Evolutionary conservation across 2,888 invertebrate genomes (phyloP).

Genomic region (Trissolcus japonicus): DNA sequence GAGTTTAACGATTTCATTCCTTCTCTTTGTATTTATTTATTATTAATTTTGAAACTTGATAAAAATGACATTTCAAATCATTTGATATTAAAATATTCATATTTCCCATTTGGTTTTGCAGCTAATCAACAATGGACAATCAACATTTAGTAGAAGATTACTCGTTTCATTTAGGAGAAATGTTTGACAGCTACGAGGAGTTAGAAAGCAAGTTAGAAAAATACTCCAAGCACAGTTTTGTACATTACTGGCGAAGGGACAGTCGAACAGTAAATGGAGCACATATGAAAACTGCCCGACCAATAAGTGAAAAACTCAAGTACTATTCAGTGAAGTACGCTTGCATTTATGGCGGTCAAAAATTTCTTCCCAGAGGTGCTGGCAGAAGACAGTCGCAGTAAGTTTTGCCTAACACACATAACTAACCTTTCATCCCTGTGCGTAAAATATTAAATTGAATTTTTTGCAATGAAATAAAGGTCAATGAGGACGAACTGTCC

Average conservation of each 20-base stretch:
- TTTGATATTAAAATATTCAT: too few species aligned
- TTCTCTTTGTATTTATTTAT: too few species aligned
- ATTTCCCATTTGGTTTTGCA: neutral
- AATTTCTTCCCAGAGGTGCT: slow-evolving; percentile 73
- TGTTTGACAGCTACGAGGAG: slow-evolving; percentile 75
- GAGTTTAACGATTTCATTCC: too few species aligned
- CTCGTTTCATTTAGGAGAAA: slow-evolving; percentile 74
- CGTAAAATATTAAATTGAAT: neutral
- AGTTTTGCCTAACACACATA: slow-evolving; percentile 30
- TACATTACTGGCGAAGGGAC: slow-evolving; percentile 76
- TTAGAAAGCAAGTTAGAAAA: slow-evolving; percentile 71
- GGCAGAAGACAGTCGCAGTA: slow-evolving; percentile 74
- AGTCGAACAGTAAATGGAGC: slow-evolving; percentile 76
- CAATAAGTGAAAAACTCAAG: slow-evolving; percentile 72
- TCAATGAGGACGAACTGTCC: slow-evolving; percentile 76
- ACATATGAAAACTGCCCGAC: slow-evolving; percentile 75
- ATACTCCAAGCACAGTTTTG: slow-evolving; percentile 74
- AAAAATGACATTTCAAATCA: too few species aligned
- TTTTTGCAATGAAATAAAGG: slow-evolving; percentile 54
- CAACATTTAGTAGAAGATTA: slow-evolving; percentile 58
- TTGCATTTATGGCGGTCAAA: slow-evolving; percentile 76
- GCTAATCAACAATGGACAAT: slow-evolving; percentile 23
- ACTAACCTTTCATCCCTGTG: neutral
- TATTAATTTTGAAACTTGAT: too few species aligned
- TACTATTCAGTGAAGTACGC: slow-evolving; percentile 76